These are phyloP conservation scores for Ophioninae sp. DNA, from an alignment of 2,888 invertebrate genomes.

Conservation along the genomic window DNA sequence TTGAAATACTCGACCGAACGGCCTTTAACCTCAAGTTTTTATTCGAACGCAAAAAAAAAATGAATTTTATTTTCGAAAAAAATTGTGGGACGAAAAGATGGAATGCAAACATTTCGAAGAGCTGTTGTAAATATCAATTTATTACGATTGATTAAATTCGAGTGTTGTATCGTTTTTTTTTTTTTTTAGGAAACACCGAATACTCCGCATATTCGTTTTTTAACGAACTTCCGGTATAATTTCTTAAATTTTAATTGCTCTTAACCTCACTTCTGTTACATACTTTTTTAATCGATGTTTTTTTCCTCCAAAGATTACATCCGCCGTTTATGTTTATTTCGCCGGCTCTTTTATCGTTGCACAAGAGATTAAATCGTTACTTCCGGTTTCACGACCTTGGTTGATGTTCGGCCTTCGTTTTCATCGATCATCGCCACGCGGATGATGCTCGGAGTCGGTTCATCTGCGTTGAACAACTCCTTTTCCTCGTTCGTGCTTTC, in stretches of 20 bases:
- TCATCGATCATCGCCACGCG: neutral
- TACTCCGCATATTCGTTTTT: neutral
- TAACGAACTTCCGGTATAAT: neutral
- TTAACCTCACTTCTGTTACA: neutral
- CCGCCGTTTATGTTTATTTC: neutral
- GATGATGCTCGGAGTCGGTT: neutral
- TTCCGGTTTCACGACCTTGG: conserved; percentile 13
- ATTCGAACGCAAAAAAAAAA: neutral
- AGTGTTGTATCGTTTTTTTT: neutral
- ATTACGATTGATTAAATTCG: neutral
- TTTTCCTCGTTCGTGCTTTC: neutral
- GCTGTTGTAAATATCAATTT: neutral
- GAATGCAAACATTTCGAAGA: neutral
- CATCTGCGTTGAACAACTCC: neutral
- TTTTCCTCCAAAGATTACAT: neutral
- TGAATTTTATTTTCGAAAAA: neutral
- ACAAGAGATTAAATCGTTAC: neutral
- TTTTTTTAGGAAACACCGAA: neutral
- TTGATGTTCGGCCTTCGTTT: conserved; percentile 14
- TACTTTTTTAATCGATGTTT: neutral
- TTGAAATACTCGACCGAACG: neutral
- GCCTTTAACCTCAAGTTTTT: too few relatives aligned
- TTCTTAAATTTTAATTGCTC: neutral
- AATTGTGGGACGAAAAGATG: neutral
- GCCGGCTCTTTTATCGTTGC: conserved; percentile 2